Base-by-base conservation (phyloP, 2,888 invertebrate genomes). In the Tetragonisca angustula region DNA sequence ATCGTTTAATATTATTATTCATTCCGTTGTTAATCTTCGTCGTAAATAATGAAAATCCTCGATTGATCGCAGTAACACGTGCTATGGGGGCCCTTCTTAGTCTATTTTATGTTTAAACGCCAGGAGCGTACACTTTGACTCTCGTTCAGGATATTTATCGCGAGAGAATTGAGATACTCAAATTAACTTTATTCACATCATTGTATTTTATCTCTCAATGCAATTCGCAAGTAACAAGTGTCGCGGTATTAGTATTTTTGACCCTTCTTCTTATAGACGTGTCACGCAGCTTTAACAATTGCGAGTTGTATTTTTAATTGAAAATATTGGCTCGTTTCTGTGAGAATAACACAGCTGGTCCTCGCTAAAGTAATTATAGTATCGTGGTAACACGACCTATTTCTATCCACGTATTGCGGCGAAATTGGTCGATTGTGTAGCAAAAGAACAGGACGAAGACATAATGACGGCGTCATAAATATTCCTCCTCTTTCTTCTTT, bases 251-350 rank as follows among this genome's bases (percentile, higher is more conserved):
- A 21, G 17, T 52, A 64, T 73, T 76, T 52, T 15, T n/a, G 19
- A 56, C 4, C 15, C 11, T 70, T 56, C 56, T 61, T 49, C 61
- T 27, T 68, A 50, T 43, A 76, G 62, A 81, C 56, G 17, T 6
- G 73, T 73, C 76, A 54, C 65, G 75, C 61, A 67, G 54, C 4
- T 43, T 32, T 65, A n/a, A 4, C 27, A 75, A 76, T 81, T 76
- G 61, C 17, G 21, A 59, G 21, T n/a, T 13, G 50, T n/a, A 52
- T 54, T 49, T 81, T 71, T 71, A 81, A 82, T 68, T 62, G 49
- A 27, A 49, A 43, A 15, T 71, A 54, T 65, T 27, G n/a, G 24
- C n/a, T 70, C 27, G 43, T 27, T 61, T 61, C 50, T 69, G 2
- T 6, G 65, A 59, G 74, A 65, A 73, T 72, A 56, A 64, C 76